phyloP scores from a whole-genome alignment of 2,113 vertebrate species.

The Anguilla japonica region DNA sequence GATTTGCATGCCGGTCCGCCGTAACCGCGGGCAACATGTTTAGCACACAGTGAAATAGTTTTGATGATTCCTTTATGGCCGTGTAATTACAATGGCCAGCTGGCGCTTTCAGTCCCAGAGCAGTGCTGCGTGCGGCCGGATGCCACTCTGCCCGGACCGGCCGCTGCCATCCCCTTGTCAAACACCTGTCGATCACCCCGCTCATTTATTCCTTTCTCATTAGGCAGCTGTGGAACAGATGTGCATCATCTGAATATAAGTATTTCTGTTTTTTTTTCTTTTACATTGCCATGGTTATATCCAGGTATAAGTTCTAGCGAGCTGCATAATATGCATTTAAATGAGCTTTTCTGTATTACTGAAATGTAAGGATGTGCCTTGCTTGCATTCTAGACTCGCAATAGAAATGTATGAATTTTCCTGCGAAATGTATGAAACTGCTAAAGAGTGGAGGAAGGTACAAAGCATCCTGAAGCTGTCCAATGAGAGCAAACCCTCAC shows the following conservation, averaged over 20 bases:
- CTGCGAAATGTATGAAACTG: not conserved
- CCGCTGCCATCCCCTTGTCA: not conserved
- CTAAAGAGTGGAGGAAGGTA: not conserved
- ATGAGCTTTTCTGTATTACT: not conserved
- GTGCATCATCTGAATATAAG: conserved; percentile 31
- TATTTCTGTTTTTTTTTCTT: not conserved
- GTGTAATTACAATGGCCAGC: conserved; percentile 41
- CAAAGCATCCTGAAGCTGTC: not conserved
- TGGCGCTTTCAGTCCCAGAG: conserved; percentile 35
- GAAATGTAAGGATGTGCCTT: not conserved
- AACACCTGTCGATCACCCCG: conserved; percentile 28
- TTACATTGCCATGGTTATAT: not conserved
- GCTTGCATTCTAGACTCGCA: not conserved
- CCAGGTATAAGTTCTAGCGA: not conserved
- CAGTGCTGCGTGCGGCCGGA: conserved; percentile 20
- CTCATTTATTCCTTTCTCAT: conserved; percentile 25
- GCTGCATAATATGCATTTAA: not conserved
- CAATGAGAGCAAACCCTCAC: no score
- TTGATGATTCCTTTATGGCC: conserved; percentile 34
- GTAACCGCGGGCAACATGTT: conserved; percentile 34
- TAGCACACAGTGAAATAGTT: conserved; percentile 37
- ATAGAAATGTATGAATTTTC: not conserved
- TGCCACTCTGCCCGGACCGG: conserved; percentile 28
- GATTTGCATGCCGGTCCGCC: not conserved
- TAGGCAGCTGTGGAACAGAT: conserved; percentile 45